Conservation (phyloP, 1,140 invertebrate genomes). For the Pachyrhynchus sulphureomaculatus region DNA sequence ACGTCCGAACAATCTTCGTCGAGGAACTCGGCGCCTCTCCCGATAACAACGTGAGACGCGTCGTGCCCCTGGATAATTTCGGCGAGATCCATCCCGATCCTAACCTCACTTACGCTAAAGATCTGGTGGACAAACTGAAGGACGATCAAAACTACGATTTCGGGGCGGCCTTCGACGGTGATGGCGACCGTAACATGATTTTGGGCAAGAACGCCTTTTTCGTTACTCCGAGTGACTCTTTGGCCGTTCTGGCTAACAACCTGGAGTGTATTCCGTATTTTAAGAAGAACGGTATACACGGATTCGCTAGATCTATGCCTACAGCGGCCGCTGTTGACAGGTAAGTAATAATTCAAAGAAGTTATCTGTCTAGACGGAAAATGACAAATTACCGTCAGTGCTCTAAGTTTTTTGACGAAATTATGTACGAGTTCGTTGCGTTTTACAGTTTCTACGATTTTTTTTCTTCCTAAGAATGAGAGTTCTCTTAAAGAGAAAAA, state of each 20-base stretch:
- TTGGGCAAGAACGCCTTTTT: conserved; percentile 96
- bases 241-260: conserved; percentile 93
- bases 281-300: conserved; percentile 78
- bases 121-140: conserved; percentile 68
- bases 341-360: conserved; percentile 51
- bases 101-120: conserved; percentile 93
- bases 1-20: conserved; percentile 86
- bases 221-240: conserved; percentile 95
- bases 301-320: conserved; percentile 97
- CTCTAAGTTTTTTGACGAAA: too few relatives aligned
- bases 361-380: too few relatives aligned
- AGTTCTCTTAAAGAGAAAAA: too few relatives aligned
- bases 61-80: conserved; percentile 87
- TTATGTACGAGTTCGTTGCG: too few relatives aligned
- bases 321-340: conserved; percentile 94
- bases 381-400: too few relatives aligned
- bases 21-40: conserved; percentile 78
- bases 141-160: conserved; percentile 82
- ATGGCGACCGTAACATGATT: conserved; percentile 98
- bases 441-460: too few relatives aligned
- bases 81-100: conserved; percentile 98
- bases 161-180: conserved; percentile 98
- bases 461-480: too few relatives aligned
- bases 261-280: conserved; percentile 95
- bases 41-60: conserved; percentile 68